phyloP scores from a whole-genome alignment of 2,888 invertebrate genomes.

The Gerris lacustris region DNA sequence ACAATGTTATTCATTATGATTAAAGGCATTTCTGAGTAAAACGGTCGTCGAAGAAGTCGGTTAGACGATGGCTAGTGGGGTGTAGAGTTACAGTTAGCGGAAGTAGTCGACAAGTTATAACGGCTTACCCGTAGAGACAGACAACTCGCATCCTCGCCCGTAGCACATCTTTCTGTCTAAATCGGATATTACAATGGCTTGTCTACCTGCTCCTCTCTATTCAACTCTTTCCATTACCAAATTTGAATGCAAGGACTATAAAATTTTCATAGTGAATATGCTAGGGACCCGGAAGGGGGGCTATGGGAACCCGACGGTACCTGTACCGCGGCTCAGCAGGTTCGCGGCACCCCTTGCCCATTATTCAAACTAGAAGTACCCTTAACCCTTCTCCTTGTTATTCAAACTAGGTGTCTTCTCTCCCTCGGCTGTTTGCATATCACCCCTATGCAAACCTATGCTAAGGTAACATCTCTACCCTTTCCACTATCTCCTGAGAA shows the following conservation, averaged over 20 bases:
- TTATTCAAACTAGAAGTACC: conserved; percentile 25
- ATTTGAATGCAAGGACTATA: conserved; percentile 13
- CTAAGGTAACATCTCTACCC: conserved; percentile 23
- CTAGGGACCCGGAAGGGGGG: conserved; percentile 21
- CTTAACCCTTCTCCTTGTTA: conserved; percentile 20
- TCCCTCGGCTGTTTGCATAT: conserved; percentile 15
- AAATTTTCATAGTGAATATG: conserved; percentile 24
- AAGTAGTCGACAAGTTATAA: not conserved
- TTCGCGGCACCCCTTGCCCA: conserved; percentile 14
- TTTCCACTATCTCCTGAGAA: conserved; percentile 18
- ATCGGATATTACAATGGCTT: conserved; percentile 1
- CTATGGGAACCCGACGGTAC: conserved; percentile 22
- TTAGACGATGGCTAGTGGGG: conserved; percentile 1
- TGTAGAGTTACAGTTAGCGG: conserved; percentile 5
- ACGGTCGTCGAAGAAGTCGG: not conserved
- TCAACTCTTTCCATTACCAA: conserved; percentile 3
- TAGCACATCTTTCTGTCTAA: conserved; percentile 3
- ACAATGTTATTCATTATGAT: too few species aligned
- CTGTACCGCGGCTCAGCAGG: conserved; percentile 15
- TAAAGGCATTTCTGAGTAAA: not conserved
- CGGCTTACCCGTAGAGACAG: not conserved
- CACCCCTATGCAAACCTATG: conserved; percentile 27
- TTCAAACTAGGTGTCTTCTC: conserved; percentile 28
- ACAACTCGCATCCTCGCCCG: not conserved
- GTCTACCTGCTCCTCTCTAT: not conserved